Evolutionary conservation across 2,888 invertebrate genomes (phyloP).

Genomic region (Gymnocheta viridis): DNA sequence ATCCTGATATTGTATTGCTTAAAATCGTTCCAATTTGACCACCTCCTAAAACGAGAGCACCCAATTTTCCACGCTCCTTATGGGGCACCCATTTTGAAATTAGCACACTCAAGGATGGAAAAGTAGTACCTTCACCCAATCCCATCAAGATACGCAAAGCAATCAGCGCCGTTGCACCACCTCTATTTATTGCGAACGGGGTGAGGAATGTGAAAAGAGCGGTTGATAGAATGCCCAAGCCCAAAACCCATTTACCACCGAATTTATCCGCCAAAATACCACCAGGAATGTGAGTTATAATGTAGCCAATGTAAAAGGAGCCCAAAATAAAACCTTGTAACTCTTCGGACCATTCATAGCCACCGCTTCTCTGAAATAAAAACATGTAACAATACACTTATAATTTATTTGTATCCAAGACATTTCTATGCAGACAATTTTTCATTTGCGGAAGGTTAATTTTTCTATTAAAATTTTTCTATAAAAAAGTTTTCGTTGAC

Average conservation of each 20-base stretch:
- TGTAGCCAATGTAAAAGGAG: constrained; percentile 93
- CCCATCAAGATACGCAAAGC: constrained; percentile 90
- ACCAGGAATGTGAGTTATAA: constrained; percentile 91
- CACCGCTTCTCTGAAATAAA: constrained; percentile 72
- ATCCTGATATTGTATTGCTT: constrained; percentile 86
- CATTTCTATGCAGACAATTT: no score
- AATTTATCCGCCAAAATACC: constrained; percentile 90
- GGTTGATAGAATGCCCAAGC: constrained; percentile 91
- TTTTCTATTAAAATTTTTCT: no score
- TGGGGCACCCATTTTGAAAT: constrained; percentile 92
- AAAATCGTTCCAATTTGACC: constrained; percentile 86
- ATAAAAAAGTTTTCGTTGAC: no score
- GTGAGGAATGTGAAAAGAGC: constrained; percentile 92
- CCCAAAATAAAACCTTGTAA: constrained; percentile 90
- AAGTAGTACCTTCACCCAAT: constrained; percentile 92
- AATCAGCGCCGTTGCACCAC: constrained; percentile 88
- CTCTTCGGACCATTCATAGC: constrained; percentile 86
- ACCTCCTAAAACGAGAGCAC: constrained; percentile 90
- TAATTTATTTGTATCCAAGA: no score
- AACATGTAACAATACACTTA: no score
- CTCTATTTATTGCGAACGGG: constrained; percentile 86
- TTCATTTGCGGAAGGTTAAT: no score
- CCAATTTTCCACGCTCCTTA: constrained; percentile 89
- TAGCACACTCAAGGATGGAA: constrained; percentile 91
- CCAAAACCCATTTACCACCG: constrained; percentile 93